phyloP scores from a whole-genome alignment of 2,113 vertebrate genomes.

The Anarrhichthys ocellatus region DNA sequence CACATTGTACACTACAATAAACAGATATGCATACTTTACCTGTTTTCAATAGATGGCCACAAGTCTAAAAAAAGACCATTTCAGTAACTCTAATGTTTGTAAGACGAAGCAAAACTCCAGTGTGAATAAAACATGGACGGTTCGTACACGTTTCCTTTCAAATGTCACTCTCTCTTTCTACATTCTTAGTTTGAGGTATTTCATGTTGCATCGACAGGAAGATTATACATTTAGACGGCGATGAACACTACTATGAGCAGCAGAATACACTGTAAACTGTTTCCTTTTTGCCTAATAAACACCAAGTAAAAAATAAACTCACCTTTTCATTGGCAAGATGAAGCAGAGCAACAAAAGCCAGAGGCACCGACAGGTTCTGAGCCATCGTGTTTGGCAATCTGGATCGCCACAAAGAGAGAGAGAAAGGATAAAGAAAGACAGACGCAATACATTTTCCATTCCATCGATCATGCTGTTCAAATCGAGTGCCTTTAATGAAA shows the following conservation, averaged over 20 bases:
- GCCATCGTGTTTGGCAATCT: constrained; percentile 91
- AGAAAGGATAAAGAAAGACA: not conserved
- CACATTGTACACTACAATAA: not conserved
- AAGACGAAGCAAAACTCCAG: not conserved
- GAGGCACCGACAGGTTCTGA: constrained; percentile 89
- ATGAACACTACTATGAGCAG: not conserved
- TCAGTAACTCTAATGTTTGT: not conserved
- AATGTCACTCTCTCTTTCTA: not conserved
- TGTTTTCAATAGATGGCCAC: not conserved
- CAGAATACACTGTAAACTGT: not conserved
- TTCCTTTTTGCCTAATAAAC: not conserved
- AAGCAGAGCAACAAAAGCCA: constrained; percentile 92
- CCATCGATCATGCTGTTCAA: not conserved
- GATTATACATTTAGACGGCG: not conserved
- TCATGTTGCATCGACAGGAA: not conserved
- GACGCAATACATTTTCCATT: not conserved
- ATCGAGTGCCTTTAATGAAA: not conserved
- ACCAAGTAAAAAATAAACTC: constrained; percentile 21
- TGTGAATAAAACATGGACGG: not conserved
- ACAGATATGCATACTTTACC: not conserved
- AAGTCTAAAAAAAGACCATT: not conserved
- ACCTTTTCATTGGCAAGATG: constrained; percentile 97
- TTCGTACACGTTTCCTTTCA: not conserved
- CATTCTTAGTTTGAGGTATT: not conserved
- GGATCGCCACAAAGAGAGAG: constrained; percentile 23